Evolutionary conservation across 2,113 vertebrate genomes (phyloP).

Genomic region (Antechinus stuartii): DNA sequence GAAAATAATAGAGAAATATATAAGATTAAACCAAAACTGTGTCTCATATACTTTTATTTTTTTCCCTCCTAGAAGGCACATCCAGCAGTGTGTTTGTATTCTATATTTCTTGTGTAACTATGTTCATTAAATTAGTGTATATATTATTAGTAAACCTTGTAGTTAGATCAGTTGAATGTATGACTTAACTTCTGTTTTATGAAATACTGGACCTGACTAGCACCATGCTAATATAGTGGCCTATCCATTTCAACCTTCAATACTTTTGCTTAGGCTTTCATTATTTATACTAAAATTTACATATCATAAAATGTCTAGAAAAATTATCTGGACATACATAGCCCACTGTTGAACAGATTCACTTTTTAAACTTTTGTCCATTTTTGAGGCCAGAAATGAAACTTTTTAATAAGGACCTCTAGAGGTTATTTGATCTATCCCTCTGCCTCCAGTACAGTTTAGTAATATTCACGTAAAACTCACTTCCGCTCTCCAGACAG

Average conservation of each 20-base stretch:
- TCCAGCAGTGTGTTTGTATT: neutral
- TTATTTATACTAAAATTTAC: neutral
- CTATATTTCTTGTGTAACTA: neutral
- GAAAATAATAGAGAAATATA: neutral
- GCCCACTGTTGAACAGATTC: constrained; percentile 43
- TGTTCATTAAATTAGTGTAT: neutral
- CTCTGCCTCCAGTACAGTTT: neutral
- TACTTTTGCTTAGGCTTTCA: neutral
- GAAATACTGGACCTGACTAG: neutral
- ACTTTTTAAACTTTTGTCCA: neutral
- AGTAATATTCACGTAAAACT: neutral
- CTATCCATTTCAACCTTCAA: neutral
- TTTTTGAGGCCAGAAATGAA: constrained; percentile 39
- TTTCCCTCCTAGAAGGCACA: neutral
- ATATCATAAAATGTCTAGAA: neutral
- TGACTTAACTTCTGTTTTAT: neutral
- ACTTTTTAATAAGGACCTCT: constrained; percentile 31
- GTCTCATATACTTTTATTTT: neutral
- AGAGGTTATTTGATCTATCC: constrained; percentile 26
- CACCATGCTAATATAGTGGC: neutral
- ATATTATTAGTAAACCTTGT: neutral
- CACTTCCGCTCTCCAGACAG: constrained; percentile 51
- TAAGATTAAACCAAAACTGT: neutral
- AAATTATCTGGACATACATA: neutral
- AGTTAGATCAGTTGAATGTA: neutral